A percentile compares a stretch with the other conserved stretches of the same genome.
Evolutionary conservation across 1,140 invertebrate species (phyloP).

Genomic region (Anthonomus grandis): DNA sequence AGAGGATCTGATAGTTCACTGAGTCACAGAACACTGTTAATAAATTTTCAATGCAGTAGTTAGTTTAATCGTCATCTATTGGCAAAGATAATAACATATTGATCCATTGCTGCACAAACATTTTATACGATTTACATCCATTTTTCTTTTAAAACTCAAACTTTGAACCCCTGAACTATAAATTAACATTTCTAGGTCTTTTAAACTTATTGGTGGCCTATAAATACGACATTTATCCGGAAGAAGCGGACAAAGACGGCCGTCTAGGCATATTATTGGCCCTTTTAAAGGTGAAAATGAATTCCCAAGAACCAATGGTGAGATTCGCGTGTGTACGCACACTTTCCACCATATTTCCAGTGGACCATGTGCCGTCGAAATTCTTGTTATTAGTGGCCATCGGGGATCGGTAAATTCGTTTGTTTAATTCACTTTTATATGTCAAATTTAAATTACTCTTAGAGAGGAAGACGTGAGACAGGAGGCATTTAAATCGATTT

Average conservation of each 20-base stretch:
- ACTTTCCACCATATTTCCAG: conserved; percentile 74
- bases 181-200: conserved; percentile 21
- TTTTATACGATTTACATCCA: too few species aligned
- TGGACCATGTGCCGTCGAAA: conserved; percentile 75
- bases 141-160: not conserved
- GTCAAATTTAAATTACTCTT: conserved; percentile 23
- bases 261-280: conserved; percentile 43
- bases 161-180: not conserved
- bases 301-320: conserved; percentile 66
- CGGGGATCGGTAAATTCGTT: conserved; percentile 68
- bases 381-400: conserved; percentile 81
- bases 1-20: too few species aligned
- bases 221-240: conserved; percentile 50
- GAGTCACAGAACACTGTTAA: too few species aligned
- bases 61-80: too few species aligned
- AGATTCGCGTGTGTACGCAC: conserved; percentile 81
- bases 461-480: conserved; percentile 74
- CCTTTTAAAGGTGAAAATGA: conserved; percentile 59
- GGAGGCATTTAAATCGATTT: conserved; percentile 69
- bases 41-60: too few species aligned
- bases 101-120: too few species aligned
- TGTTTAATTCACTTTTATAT: not conserved
- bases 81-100: too few species aligned
- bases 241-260: conserved; percentile 39
- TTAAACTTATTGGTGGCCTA: conserved; percentile 60